Evolutionary conservation across 2,888 invertebrate genomes (phyloP).

Genomic region (Drosophila birchii): DNA sequence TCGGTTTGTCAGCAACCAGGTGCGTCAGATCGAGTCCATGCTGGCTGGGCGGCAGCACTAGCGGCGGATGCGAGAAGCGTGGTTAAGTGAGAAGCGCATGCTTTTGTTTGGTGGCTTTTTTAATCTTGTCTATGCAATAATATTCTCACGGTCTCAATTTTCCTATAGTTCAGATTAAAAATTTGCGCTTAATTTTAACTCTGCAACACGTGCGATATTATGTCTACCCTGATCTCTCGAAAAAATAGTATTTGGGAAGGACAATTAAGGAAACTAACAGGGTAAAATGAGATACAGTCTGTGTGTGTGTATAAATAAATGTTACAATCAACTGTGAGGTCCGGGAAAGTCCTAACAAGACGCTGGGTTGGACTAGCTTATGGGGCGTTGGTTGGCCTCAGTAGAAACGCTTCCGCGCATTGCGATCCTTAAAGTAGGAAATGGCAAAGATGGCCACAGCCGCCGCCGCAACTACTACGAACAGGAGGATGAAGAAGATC

Average conservation of each 20-base stretch:
- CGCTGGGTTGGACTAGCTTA: conserved; percentile 56
- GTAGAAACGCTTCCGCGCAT: conserved; percentile 92
- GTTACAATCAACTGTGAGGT: conserved; percentile 46
- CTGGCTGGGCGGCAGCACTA: conserved; percentile 62
- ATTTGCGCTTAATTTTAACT: conserved; percentile 73
- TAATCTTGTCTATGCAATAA: conserved; percentile 66
- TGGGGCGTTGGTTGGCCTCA: conserved; percentile 46
- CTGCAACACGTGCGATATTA: conserved; percentile 51
- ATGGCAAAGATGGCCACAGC: conserved; percentile 94
- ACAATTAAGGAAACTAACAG: conserved; percentile 27
- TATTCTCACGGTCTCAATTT: conserved; percentile 78
- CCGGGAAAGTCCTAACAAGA: conserved; percentile 51
- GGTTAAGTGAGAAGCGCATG: conserved; percentile 43
- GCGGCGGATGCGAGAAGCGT: conserved; percentile 23
- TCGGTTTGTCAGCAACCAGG: conserved; percentile 73
- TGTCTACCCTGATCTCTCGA: conserved; percentile 34
- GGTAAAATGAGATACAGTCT: conserved; percentile 59
- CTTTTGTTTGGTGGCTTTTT: conserved; percentile 32
- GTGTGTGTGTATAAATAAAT: conserved; percentile 43
- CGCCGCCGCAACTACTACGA: conserved; percentile 92
- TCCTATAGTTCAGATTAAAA: conserved; percentile 75
- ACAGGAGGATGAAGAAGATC: conserved; percentile 94
- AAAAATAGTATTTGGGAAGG: conserved; percentile 36
- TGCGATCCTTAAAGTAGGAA: conserved; percentile 97
- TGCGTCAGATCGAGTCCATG: conserved; percentile 76